These are phyloP conservation scores for Drosophila lacteicornis DNA, from an alignment of 1,140 invertebrate genomes.

Conservation along the genomic window DNA sequence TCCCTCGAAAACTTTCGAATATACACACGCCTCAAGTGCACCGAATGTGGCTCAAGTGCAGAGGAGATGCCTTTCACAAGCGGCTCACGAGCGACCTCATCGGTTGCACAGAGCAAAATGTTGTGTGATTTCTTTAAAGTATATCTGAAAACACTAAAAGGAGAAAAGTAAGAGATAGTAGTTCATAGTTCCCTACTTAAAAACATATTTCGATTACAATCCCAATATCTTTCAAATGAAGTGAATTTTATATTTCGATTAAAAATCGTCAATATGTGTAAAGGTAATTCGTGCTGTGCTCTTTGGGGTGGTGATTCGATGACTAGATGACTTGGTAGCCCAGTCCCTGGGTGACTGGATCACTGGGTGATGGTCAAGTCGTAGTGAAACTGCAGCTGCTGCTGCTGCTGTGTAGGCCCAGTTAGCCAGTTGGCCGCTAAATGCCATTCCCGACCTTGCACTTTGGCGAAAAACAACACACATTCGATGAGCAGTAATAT, in stretches of 20 bases:
- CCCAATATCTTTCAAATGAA: too few relatives aligned
- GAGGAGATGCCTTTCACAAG: constrained; percentile 62
- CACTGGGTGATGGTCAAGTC: constrained; percentile 33
- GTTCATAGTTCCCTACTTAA: too few relatives aligned
- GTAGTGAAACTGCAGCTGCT: background rate
- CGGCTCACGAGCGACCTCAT: constrained; percentile 37
- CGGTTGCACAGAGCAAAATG: constrained; percentile 19
- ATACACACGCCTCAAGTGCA: constrained; percentile 64
- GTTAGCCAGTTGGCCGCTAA: constrained; percentile 56
- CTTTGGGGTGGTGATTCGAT: background rate
- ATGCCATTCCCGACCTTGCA: constrained; percentile 59
- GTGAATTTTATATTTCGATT: too few relatives aligned
- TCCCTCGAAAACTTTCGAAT: constrained; percentile 66
- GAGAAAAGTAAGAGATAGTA: too few relatives aligned
- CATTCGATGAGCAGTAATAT: constrained; percentile 25
- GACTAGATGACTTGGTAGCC: background rate
- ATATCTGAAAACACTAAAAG: background rate
- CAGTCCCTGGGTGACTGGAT: constrained; percentile 22
- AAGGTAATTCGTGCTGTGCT: background rate
- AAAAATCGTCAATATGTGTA: background rate
- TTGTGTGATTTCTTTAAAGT: background rate
- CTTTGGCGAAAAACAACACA: constrained; percentile 37
- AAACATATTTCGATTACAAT: too few relatives aligned
- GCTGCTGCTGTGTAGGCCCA: constrained; percentile 34
- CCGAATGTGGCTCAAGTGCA: constrained; percentile 76